Percentiles rank a stretch among this genome's conserved stretches.
These are phyloP conservation scores for Dysmachus trigonus DNA, from an alignment of 2,888 invertebrate genomes.

Conservation along the genomic window DNA sequence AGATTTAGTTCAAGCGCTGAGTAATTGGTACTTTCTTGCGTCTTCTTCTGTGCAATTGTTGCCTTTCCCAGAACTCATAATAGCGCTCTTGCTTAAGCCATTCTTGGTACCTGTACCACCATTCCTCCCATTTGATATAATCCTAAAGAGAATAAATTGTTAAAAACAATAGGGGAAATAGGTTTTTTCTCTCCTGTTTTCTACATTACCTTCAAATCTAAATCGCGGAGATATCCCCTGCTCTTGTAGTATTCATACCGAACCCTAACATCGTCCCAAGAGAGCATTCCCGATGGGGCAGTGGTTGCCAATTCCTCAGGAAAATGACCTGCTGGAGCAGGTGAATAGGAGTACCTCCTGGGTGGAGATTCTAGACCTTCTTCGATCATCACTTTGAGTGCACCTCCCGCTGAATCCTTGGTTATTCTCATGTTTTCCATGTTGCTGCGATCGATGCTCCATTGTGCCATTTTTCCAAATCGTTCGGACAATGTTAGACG, in stretches of 20 bases:
- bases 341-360: conserved; percentile 68
- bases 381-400: conserved; percentile 81
- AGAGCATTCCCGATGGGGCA: conserved; percentile 76
- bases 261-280: conserved; percentile 90
- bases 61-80: conserved; percentile 65
- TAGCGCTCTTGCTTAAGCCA: conserved; percentile 76
- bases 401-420: conserved; percentile 76
- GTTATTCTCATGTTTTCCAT: conserved; percentile 89
- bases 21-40: conserved; percentile 64
- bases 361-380: conserved; percentile 70
- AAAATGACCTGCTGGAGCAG: conserved; percentile 79
- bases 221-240: conserved; percentile 82
- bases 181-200: no score
- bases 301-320: conserved; percentile 79
- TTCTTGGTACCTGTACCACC: conserved; percentile 92
- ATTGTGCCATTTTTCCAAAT: conserved; percentile 92
- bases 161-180: background rate
- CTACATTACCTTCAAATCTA: conserved; percentile 61
- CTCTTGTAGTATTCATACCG: conserved; percentile 91
- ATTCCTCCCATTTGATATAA: conserved; percentile 92
- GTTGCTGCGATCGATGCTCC: conserved; percentile 84
- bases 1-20: conserved; percentile 61
- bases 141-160: conserved; percentile 66
- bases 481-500: conserved; percentile 83
- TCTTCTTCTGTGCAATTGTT: conserved; percentile 62